A percentile compares a stretch with the other conserved stretches of the same genome.
Conservation (phyloP, 35 echinoderm and acorn worm genomes). For the Chiridota heheva region DNA sequence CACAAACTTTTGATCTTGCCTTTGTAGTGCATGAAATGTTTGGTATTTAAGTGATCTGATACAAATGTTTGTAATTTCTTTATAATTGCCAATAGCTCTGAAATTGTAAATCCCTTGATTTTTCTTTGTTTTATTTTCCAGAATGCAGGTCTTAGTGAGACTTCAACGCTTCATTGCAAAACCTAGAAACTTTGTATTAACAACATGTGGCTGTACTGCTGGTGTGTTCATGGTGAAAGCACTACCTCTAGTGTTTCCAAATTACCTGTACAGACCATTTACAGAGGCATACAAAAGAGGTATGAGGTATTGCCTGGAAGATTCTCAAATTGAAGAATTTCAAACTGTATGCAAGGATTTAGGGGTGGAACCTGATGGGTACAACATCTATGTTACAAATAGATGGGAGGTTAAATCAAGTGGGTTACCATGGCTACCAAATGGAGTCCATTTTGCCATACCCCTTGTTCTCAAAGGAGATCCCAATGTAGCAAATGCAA, state of each 20-base stretch:
- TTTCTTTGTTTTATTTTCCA: too few relatives aligned
- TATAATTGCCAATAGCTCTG: too few relatives aligned
- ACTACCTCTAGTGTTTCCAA: slow-evolving; percentile 65
- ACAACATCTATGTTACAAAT: slow-evolving; percentile 53
- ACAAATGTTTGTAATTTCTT: too few relatives aligned
- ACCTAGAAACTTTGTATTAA: too few relatives aligned
- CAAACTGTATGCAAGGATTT: slow-evolving; percentile 63
- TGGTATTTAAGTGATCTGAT: too few relatives aligned
- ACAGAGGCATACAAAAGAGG: slow-evolving; percentile 64
- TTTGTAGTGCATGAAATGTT: too few relatives aligned
- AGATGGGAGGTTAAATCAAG: slow-evolving; percentile 48
- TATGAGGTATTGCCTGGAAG: slow-evolving; percentile 1
- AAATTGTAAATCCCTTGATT: too few relatives aligned
- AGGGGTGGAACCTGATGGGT: slow-evolving; percentile 36
- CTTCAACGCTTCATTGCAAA: too few relatives aligned
- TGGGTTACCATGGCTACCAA: slow-evolving; percentile 72
- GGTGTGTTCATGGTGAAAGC: slow-evolving; percentile 60
- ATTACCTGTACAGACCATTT: slow-evolving; percentile 43
- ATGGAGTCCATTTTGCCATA: slow-evolving; percentile 81
- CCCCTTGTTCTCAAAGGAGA: slow-evolving; percentile 61
- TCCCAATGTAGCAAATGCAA: slow-evolving; percentile 15
- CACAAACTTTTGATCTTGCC: too few relatives aligned
- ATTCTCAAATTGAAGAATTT: slow-evolving; percentile 62
- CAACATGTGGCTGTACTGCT: too few relatives aligned
- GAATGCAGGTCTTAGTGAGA: too few relatives aligned